Conservation (phyloP, 2,797 vertebrate genomes). For the Gadopsis marmoratus region DNA sequence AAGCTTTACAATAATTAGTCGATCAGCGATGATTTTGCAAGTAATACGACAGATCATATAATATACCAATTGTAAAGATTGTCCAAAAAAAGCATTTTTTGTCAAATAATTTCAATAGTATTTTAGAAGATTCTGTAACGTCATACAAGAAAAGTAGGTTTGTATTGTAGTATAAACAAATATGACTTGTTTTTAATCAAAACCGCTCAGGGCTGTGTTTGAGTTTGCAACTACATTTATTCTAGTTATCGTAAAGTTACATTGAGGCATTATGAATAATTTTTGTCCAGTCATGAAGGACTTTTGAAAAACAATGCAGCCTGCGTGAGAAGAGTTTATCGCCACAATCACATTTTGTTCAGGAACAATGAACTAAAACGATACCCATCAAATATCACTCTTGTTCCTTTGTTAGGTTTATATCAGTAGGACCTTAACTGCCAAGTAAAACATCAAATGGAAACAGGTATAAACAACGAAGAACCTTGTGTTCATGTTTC, state of each 20-base stretch:
- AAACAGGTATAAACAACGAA: constrained; percentile 68
- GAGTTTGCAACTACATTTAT: constrained; percentile 51
- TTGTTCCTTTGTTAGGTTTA: constrained; percentile 62
- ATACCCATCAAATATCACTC: constrained; percentile 69
- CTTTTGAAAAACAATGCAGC: constrained; percentile 72
- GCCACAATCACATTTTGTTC: constrained; percentile 77
- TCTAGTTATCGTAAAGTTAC: constrained; percentile 67
- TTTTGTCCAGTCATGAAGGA: constrained; percentile 66
- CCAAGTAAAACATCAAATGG: constrained; percentile 74
- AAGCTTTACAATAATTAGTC: constrained; percentile 64
- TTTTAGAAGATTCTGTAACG: constrained; percentile 49
- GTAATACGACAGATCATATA: constrained; percentile 52
- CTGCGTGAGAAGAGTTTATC: constrained; percentile 70
- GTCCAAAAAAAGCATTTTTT: constrained; percentile 62
- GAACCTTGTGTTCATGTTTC: constrained; percentile 37
- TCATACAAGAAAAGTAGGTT: constrained; percentile 60
- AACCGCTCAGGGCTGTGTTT: constrained; percentile 53
- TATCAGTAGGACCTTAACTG: constrained; percentile 63
- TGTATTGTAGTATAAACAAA: constrained; percentile 55
- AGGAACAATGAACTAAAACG: constrained; percentile 66
- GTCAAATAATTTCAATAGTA: constrained; percentile 52
- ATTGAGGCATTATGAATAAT: constrained; percentile 59
- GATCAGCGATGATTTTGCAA: constrained; percentile 60
- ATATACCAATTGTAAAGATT: constrained; percentile 59
- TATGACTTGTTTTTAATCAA: constrained; percentile 51